Evolutionary conservation across 2,113 vertebrate genomes (phyloP), one percentile per base, ranked within the genome.

Genomic region (Atractosteus spatula): DNA sequence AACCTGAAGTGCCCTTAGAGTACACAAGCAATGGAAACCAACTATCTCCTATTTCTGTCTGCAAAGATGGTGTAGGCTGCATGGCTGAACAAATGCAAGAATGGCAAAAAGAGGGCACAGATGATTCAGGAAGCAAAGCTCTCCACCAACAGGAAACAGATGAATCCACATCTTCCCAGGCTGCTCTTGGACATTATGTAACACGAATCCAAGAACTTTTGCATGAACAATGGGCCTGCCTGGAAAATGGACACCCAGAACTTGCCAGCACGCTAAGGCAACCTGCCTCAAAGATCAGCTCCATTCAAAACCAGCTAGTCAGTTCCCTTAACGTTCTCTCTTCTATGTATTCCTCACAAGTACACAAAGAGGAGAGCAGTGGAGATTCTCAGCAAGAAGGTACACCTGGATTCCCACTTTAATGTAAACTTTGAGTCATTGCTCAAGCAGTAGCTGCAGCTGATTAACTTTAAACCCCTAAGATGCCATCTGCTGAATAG

Each of bases 241-340:
- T 99, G 77, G 96, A 97, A 74, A 95, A 95, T 0, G 88, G 94
- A 41, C 89, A 93, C 76, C 96, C 95, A 0, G 96, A 97, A 83
- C 86, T 92, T 62, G 84, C 92, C 57, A 93, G 90, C 0, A 95
- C 90, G 29, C 91, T 90, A 56, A 90, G 89, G 62, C 94, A 95
- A 70, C 91, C 92, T 0, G 93, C 96, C 45, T 99, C 95, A 73
- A 98, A 97, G 86, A 96, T 99, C 89, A 98, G 96, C 85, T 96
- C 96, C 68, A 98, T 99, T 78, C 96, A 98, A 86, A 96, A 91
- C 85, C 97, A 99, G 63, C 86, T 99, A 70, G 94, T 98, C 76
- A 99, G 95, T 80, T 98, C 97, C 68, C 92, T 99, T 70, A 98
- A 96, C 83, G 92, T 95, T 14, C 89, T 98, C 79, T 95, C 97